Evolutionary conservation across 2,797 vertebrate species (phyloP).

Genomic region (Girardinus metallicus): DNA sequence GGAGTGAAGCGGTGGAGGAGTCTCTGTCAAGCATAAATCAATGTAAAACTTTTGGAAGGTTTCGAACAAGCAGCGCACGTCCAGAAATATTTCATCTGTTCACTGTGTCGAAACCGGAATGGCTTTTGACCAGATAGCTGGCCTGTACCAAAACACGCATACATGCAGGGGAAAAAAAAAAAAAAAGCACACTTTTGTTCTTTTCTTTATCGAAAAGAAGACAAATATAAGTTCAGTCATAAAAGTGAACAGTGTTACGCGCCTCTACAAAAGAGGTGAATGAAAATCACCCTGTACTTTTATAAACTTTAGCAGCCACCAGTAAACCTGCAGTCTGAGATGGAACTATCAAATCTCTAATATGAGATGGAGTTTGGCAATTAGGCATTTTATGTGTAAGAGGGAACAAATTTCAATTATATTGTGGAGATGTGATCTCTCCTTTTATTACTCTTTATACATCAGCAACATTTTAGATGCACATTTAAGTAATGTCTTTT

Average conservation of each 20-base stretch:
- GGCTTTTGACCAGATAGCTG: slow-evolving; percentile 30
- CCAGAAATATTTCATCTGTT: slow-evolving; percentile 53
- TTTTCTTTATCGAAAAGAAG: neutral
- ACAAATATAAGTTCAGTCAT: neutral
- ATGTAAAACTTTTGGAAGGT: slow-evolving; percentile 44
- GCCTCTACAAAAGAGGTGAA: neutral
- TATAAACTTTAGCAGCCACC: neutral
- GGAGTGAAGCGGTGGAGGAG: slow-evolving; percentile 56
- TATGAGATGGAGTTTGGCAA: neutral
- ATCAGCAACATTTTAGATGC: neutral
- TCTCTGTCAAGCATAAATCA: slow-evolving; percentile 65
- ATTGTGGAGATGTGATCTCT: neutral
- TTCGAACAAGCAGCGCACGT: slow-evolving; percentile 44
- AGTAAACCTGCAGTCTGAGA: neutral
- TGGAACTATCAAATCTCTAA: neutral
- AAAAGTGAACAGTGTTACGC: neutral
- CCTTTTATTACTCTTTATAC: neutral
- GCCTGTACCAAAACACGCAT: neutral
- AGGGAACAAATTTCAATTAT: neutral
- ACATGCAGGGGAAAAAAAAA: neutral
- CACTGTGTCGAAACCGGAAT: slow-evolving; percentile 9
- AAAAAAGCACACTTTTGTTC: neutral
- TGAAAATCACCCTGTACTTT: neutral
- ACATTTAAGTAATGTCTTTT: neutral
- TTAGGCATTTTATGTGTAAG: neutral